Evolutionary conservation across 2,888 invertebrate species (phyloP).

Genomic region (Pterostichus niger): DNA sequence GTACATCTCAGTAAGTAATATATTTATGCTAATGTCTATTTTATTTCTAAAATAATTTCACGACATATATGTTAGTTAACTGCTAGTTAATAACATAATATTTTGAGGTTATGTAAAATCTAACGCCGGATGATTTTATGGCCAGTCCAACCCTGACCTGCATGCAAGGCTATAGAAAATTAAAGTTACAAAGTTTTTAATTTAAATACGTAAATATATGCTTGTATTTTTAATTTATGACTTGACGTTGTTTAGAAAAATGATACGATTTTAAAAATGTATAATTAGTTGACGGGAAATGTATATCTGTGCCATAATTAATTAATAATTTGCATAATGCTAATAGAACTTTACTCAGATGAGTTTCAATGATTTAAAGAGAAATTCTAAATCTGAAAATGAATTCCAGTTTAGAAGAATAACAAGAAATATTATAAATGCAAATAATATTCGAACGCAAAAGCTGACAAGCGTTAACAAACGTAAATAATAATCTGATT

Average conservation of each 20-base stretch:
- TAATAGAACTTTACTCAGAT: not conserved
- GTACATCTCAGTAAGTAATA: too few relatives aligned
- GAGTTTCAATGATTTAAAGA: slow-evolving; percentile 6
- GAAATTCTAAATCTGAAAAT: slow-evolving; percentile 8
- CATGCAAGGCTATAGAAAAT: not conserved
- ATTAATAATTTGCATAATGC: slow-evolving; percentile 30
- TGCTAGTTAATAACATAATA: too few relatives aligned
- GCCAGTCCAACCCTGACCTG: slow-evolving; percentile 31
- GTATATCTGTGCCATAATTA: slow-evolving; percentile 6
- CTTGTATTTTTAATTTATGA: not conserved
- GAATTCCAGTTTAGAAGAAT: slow-evolving; percentile 27
- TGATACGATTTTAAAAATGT: slow-evolving; percentile 1
- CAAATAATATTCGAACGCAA: slow-evolving; percentile 16
- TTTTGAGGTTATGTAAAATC: slow-evolving; percentile 12
- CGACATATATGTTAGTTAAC: too few relatives aligned
- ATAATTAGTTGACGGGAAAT: not conserved
- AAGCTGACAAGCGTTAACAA: slow-evolving; percentile 3
- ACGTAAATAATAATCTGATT: slow-evolving; percentile 41
- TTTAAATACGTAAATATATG: slow-evolving; percentile 3
- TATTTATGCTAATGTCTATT: too few relatives aligned
- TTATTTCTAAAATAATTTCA: too few relatives aligned
- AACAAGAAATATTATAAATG: slow-evolving; percentile 20
- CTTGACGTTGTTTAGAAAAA: slow-evolving; percentile 8
- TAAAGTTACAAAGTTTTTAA: not conserved
- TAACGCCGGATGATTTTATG: slow-evolving; percentile 9